A percentile compares a stretch with the other conserved stretches of the same genome.
Conservation (phyloP, 2,113 vertebrate species). For the Aspiorhynchus laticeps region DNA sequence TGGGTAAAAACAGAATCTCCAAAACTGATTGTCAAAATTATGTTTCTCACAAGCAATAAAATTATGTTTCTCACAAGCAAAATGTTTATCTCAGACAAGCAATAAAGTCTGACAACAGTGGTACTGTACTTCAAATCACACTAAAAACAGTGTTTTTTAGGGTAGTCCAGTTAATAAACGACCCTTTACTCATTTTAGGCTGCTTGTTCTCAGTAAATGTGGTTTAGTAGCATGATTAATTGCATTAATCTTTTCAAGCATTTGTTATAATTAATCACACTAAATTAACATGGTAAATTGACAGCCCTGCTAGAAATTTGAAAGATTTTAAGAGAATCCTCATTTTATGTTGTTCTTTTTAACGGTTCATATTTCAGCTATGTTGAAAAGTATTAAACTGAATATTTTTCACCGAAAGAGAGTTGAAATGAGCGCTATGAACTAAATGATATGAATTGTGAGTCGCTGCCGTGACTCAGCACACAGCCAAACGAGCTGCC, state of each 20-base stretch:
- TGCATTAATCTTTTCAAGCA: not conserved
- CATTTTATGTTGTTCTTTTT: not conserved
- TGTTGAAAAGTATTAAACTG: not conserved
- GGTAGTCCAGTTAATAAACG: not conserved
- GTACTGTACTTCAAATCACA: not conserved
- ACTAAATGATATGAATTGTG: conserved; percentile 13
- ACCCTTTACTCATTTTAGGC: not conserved
- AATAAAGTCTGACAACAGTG: not conserved
- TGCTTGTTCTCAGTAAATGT: not conserved
- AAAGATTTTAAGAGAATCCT: not conserved
- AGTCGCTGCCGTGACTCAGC: not conserved
- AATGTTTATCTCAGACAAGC: not conserved
- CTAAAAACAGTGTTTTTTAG: not conserved
- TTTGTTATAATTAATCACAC: not conserved
- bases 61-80: too few species aligned
- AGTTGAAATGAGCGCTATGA: conserved; percentile 7
- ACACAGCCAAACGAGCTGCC: not conserved
- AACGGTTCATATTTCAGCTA: not conserved
- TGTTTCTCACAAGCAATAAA: too few species aligned
- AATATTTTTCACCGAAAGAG: not conserved
- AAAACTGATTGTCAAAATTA: not conserved
- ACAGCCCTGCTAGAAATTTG: not conserved
- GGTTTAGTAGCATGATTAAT: not conserved
- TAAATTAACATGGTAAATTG: not conserved
- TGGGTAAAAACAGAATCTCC: not conserved